Percentiles rank a stretch among this genome's conserved stretches.
Conservation (phyloP, 2,113 vertebrate species). For the Picathartes gymnocephalus region DNA sequence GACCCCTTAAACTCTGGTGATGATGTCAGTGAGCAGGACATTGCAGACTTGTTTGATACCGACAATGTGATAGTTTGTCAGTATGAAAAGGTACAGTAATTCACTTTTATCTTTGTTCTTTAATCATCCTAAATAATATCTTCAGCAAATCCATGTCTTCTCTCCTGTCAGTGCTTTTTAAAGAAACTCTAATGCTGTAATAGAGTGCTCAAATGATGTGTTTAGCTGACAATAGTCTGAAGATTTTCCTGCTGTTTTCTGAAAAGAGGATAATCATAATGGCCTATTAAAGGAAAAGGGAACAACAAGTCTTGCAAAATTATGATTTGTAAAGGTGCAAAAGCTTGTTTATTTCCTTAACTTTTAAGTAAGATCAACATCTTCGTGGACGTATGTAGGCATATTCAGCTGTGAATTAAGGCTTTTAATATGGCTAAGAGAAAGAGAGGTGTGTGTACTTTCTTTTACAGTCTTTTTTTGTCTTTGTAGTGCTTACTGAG, state of each 20-base stretch:
- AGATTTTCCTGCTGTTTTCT: neutral
- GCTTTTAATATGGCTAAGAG: neutral
- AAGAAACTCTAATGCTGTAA: neutral
- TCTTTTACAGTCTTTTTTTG: neutral
- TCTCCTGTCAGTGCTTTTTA: neutral
- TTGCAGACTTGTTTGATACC: slow-evolving; percentile 92
- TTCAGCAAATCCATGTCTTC: neutral
- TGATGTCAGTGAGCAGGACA: slow-evolving; percentile 94
- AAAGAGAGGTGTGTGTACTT: neutral
- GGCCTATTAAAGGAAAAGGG: neutral
- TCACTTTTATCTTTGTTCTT: neutral
- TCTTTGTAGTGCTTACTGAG: neutral
- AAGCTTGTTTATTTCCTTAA: neutral
- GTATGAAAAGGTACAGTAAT: slow-evolving; percentile 89
- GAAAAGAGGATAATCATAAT: neutral
- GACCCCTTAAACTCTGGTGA: slow-evolving; percentile 95
- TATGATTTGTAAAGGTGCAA: neutral
- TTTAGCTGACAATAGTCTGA: neutral
- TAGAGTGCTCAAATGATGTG: neutral
- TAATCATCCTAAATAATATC: neutral
- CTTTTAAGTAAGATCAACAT: neutral
- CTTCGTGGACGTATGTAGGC: neutral
- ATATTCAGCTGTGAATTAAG: neutral
- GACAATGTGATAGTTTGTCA: slow-evolving; percentile 96
- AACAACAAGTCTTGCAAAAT: neutral